Conservation (phyloP, 2,888 invertebrate genomes). For the Rugalucina vietnamica region DNA sequence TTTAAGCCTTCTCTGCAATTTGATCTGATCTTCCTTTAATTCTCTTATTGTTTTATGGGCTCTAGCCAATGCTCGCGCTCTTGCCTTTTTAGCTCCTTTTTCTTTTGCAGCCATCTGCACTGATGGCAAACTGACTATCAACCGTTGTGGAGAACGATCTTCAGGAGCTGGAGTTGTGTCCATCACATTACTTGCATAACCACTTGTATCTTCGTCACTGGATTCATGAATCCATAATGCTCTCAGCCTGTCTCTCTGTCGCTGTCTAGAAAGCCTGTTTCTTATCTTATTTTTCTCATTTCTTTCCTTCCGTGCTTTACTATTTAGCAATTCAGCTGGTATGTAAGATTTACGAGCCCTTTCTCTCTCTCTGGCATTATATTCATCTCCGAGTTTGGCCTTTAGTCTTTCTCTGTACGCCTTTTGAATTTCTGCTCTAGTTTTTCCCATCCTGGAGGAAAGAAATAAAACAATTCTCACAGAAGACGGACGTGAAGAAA, state of each 20-base stretch:
- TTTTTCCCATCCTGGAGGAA: constrained; percentile 15
- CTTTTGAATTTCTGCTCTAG: constrained; percentile 18
- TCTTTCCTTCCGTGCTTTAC: neutral
- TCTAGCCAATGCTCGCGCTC: too few relatives aligned
- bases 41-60: too few relatives aligned
- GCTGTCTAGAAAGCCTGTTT: neutral
- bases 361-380: constrained; percentile 1
- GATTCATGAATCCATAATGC: neutral
- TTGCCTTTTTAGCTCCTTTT: too few relatives aligned
- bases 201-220: neutral
- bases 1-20: too few relatives aligned
- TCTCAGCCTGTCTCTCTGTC: neutral
- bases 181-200: too few relatives aligned
- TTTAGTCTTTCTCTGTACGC: constrained; percentile 12
- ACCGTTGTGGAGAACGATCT: too few relatives aligned
- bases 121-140: too few relatives aligned
- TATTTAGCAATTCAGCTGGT: neutral
- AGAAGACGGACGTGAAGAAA: too few relatives aligned
- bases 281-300: neutral
- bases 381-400: neutral
- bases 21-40: too few relatives aligned
- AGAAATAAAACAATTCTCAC: too few relatives aligned
- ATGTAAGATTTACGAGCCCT: constrained; percentile 3
- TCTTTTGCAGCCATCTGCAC: too few relatives aligned
- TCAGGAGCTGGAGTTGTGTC: too few relatives aligned